These are phyloP conservation scores for Perccottus glenii DNA, from an alignment of 2,113 vertebrate species.

Conservation along the genomic window DNA sequence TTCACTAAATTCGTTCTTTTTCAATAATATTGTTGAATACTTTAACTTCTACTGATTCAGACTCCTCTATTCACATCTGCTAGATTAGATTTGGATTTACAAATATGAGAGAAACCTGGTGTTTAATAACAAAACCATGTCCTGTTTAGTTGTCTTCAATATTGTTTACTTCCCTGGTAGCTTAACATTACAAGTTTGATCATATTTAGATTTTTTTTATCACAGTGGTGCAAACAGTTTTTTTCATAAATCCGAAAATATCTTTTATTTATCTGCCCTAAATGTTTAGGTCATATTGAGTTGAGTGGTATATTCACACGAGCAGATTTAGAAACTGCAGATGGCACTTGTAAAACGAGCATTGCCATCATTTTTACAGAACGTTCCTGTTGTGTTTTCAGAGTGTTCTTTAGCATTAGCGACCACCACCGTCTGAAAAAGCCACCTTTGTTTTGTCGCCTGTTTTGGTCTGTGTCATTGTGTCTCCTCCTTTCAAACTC, in stretches of 20 bases:
- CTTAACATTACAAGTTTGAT: no score
- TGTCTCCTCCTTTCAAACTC: constrained; percentile 74
- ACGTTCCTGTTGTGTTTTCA: constrained; percentile 19
- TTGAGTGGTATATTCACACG: constrained; percentile 31
- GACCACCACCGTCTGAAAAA: constrained; percentile 20
- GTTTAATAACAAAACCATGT: no score
- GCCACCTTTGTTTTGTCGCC: constrained; percentile 44
- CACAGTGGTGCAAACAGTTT: neutral
- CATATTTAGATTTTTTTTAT: neutral
- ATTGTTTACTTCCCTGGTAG: no score
- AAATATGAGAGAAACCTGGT: no score
- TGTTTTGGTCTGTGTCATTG: constrained; percentile 52
- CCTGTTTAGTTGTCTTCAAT: no score
- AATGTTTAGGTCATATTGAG: constrained; percentile 20
- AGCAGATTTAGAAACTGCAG: constrained; percentile 17
- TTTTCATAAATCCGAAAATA: neutral
- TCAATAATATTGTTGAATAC: no score
- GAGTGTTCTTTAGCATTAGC: constrained; percentile 18
- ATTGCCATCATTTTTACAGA: no score
- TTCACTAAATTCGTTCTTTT: no score
- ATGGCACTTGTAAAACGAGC: constrained; percentile 11
- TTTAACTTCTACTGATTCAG: no score
- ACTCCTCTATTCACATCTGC: no score
- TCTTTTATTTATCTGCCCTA: neutral
- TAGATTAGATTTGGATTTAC: no score